These are phyloP conservation scores for Siniperca chuatsi DNA, from an alignment of 2,113 vertebrate genomes.

Conservation along the genomic window DNA sequence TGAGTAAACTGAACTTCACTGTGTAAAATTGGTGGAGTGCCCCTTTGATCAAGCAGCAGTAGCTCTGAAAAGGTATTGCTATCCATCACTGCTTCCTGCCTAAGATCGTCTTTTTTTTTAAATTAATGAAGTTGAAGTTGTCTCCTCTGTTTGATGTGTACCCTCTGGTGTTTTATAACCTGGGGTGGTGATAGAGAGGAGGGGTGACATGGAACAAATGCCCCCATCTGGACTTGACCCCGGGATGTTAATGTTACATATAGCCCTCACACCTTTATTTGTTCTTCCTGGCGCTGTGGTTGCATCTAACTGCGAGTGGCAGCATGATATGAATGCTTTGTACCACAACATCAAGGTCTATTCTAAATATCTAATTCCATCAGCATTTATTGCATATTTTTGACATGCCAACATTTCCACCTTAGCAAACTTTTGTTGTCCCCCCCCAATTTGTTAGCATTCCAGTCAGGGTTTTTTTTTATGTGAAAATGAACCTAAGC, in stretches of 20 bases:
- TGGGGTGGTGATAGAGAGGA: background rate
- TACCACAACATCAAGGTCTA: background rate
- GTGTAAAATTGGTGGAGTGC: background rate
- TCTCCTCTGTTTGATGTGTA: background rate
- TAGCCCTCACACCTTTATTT: background rate
- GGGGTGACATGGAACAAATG: background rate
- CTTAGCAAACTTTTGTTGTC: background rate
- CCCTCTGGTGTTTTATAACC: background rate
- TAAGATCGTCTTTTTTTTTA: too few species aligned
- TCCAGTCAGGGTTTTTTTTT: background rate
- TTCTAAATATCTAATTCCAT: background rate
- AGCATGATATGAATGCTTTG: background rate
- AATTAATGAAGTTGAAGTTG: background rate
- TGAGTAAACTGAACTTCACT: background rate
- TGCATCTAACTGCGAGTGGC: background rate
- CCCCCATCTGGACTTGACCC: background rate
- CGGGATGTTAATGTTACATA: background rate
- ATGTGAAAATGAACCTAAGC: conserved; percentile 2
- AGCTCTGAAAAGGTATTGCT: background rate
- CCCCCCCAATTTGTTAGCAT: background rate
- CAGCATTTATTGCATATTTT: background rate
- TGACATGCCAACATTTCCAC: conserved; percentile 14
- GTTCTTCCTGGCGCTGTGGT: background rate
- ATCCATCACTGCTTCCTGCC: background rate
- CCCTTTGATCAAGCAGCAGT: background rate